Conservation (phyloP, 2,888 invertebrate genomes). For the Macrosoma leucophasiata region DNA sequence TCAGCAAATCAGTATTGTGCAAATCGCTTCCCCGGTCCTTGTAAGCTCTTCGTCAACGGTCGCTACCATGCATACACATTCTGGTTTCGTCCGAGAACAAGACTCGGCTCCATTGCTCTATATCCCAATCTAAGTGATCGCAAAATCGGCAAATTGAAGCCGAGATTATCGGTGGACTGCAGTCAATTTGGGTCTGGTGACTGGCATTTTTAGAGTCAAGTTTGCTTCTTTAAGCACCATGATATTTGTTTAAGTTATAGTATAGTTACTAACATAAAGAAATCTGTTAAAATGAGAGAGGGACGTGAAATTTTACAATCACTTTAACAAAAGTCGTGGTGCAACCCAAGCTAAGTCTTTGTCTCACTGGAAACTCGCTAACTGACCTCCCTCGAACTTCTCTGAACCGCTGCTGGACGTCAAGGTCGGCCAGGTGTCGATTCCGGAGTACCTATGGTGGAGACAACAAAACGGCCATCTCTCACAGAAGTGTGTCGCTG, state of each 20-base stretch:
- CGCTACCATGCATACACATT: conserved; percentile 16
- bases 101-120: conserved; percentile 9
- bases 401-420: conserved; percentile 15
- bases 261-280: too few relatives aligned
- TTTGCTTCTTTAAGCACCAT: conserved; percentile 20
- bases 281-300: too few relatives aligned
- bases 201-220: conserved; percentile 21
- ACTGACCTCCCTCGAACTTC: conserved; percentile 15
- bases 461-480: conserved; percentile 21
- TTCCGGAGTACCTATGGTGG: conserved; percentile 22
- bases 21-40: conserved; percentile 9
- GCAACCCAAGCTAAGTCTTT: too few relatives aligned
- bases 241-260: too few relatives aligned
- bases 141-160: conserved; percentile 16
- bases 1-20: conserved; percentile 7
- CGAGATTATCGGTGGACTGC: conserved; percentile 9
- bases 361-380: conserved; percentile 26
- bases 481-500: conserved; percentile 16
- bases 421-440: conserved; percentile 22
- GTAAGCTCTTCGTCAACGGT: conserved; percentile 15
- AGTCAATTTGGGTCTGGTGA: conserved; percentile 21
- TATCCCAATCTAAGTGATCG: conserved; percentile 15
- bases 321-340: too few relatives aligned
- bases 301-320: too few relatives aligned
- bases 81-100: conserved; percentile 15